Percentiles rank a stretch among this genome's conserved stretches.
phyloP scores from a whole-genome alignment of 37 sponge, comb jelly and placozoan genomes.

The Hormiphora californensis region DNA sequence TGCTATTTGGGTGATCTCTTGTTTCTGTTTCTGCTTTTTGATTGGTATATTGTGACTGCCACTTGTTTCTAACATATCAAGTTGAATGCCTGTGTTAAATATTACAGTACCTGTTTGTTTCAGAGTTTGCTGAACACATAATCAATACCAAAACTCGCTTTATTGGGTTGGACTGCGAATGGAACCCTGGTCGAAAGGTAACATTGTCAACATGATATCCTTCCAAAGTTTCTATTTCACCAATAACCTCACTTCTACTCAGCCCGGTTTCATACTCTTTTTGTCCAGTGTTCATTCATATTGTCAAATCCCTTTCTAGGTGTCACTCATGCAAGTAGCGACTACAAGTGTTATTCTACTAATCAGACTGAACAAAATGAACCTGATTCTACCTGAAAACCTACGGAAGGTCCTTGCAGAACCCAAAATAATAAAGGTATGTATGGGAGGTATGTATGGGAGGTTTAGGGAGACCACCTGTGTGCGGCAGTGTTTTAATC shows the following conservation, averaged over 20 bases:
- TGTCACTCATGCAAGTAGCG: conserved; percentile 20
- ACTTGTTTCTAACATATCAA: too few species aligned
- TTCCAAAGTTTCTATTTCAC: background rate
- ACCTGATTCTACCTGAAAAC: background rate
- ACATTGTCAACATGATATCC: background rate
- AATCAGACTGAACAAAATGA: background rate
- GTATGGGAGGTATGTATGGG: too few species aligned
- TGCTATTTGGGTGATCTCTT: too few species aligned
- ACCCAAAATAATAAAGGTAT: conserved; percentile 32
- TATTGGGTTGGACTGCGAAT: conserved; percentile 47
- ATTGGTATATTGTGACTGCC: background rate
- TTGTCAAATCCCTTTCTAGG: background rate
- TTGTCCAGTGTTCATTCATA: background rate
- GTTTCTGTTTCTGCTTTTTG: background rate
- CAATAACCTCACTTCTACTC: background rate
- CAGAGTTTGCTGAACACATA: conserved; percentile 2
- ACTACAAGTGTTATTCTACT: conserved; percentile 9
- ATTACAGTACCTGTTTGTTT: background rate
- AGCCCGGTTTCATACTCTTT: background rate
- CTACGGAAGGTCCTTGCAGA: background rate
- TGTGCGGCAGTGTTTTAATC: too few species aligned
- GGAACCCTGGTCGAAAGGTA: conserved; percentile 17
- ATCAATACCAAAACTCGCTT: background rate
- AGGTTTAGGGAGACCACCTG: too few species aligned
- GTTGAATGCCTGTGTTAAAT: too few species aligned